phyloP scores from a whole-genome alignment of 2,888 invertebrate genomes.

The Rotaria socialis region DNA sequence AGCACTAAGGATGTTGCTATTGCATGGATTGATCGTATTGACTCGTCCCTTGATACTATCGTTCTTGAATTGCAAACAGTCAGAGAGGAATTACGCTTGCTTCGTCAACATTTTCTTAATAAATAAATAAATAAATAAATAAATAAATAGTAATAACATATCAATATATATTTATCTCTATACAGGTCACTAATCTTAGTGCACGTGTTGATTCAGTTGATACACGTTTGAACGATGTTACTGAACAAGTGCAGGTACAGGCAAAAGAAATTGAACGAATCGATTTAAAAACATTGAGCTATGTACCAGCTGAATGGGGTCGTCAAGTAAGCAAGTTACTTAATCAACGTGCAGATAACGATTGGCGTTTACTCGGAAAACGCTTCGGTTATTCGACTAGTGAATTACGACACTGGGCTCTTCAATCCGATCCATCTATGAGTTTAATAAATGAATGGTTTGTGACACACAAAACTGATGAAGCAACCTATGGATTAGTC shows the following conservation, averaged over 20 bases:
- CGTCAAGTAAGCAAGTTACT: conserved; percentile 54
- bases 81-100: not conserved
- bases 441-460: conserved; percentile 57
- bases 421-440: conserved; percentile 56
- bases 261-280: not conserved
- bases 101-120: not conserved
- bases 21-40: not conserved
- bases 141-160: no score
- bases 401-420: conserved; percentile 56
- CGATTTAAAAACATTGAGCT: conserved; percentile 52
- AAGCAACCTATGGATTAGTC: conserved; percentile 52
- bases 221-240: not conserved
- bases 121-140: not conserved
- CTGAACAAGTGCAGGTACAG: not conserved
- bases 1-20: not conserved
- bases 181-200: not conserved
- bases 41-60: not conserved
- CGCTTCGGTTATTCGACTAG: conserved; percentile 54
- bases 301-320: conserved; percentile 55
- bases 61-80: not conserved
- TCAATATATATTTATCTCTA: not conserved
- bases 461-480: conserved; percentile 55
- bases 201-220: not conserved
- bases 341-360: conserved; percentile 52
- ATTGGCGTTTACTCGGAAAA: conserved; percentile 55